phyloP scores from a whole-genome alignment of 2,113 vertebrate species.

The Mus spicilegus region DNA sequence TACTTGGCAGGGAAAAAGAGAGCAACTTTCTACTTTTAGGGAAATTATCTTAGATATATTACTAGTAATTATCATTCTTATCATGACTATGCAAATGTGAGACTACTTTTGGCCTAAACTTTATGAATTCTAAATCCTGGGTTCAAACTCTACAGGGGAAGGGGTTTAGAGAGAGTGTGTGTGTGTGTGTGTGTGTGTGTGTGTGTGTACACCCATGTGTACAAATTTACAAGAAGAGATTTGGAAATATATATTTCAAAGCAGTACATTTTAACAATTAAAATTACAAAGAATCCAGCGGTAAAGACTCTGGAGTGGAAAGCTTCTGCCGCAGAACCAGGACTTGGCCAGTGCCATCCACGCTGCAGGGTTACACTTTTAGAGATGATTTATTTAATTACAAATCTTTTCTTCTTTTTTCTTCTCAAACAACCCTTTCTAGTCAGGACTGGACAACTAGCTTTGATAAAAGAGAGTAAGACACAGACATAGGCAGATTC shows the following conservation, averaged over 20 bases:
- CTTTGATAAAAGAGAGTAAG: neutral
- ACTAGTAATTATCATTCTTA: conserved; percentile 28
- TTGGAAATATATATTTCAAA: conserved; percentile 45
- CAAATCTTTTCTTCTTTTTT: neutral
- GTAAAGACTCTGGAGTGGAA: neutral
- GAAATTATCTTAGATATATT: conserved; percentile 13
- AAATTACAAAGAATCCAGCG: neutral
- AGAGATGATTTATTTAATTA: conserved; percentile 24
- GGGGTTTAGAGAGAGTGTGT: neutral
- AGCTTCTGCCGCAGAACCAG: neutral
- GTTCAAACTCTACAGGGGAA: neutral
- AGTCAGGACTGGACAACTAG: neutral
- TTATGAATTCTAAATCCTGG: conserved; percentile 11
- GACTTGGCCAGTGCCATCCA: neutral
- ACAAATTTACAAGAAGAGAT: neutral
- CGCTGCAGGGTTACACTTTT: neutral
- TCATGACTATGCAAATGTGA: conserved; percentile 11
- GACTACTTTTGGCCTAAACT: conserved; percentile 28
- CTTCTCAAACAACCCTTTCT: neutral
- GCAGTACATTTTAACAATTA: neutral
- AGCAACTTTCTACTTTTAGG: neutral
- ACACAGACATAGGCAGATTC: neutral
- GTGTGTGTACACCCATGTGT: neutral
- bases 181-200: neutral
- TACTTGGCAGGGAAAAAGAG: conserved; percentile 27